phyloP scores from a whole-genome alignment of 2,797 vertebrate genomes.

The Dendrocincla fuliginosa region DNA sequence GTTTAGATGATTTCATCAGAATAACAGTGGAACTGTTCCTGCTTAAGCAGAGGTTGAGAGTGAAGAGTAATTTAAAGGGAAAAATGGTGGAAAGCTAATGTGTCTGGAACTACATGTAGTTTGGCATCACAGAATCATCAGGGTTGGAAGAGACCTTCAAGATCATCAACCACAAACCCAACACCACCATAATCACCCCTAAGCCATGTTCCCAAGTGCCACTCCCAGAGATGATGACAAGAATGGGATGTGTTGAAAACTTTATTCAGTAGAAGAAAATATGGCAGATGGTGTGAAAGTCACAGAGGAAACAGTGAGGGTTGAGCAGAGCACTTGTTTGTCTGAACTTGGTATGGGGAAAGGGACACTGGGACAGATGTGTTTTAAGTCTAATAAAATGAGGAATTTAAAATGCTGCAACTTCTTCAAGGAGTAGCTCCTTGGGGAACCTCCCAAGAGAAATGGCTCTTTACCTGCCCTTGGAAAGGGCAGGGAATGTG shows the following conservation, averaged over 20 bases:
- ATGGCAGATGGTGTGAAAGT: not conserved
- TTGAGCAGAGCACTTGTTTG: not conserved
- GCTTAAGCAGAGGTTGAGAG: not conserved
- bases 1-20: not conserved
- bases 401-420: not conserved
- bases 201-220: not conserved
- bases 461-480: not conserved
- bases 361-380: rapidly evolving
- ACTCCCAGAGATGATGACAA: rapidly evolving
- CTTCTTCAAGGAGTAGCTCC: not conserved
- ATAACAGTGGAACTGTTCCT: not conserved
- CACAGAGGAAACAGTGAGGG: not conserved
- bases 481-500: not conserved
- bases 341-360: not conserved
- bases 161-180: not conserved
- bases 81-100: not conserved
- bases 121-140: not conserved
- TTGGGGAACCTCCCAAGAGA: not conserved
- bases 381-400: not conserved
- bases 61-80: not conserved
- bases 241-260: not conserved
- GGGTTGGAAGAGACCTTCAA: not conserved
- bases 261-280: not conserved
- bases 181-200: not conserved
- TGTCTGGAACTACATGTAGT: rapidly evolving